phyloP scores from a whole-genome alignment of 2,888 invertebrate genomes.

The Caenorhabditis auriculariae region DNA sequence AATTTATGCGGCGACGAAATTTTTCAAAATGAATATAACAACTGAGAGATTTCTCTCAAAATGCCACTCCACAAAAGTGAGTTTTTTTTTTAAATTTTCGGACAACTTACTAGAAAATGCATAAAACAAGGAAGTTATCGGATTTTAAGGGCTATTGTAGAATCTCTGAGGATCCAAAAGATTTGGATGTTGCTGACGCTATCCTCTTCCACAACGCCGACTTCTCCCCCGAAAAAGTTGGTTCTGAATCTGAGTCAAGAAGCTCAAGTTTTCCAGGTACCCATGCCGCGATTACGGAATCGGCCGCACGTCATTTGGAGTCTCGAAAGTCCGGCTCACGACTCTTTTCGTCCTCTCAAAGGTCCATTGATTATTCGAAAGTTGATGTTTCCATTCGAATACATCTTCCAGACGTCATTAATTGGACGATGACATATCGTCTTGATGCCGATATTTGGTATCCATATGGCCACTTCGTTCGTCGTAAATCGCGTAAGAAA shows the following conservation, averaged over 20 bases:
- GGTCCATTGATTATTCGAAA: not conserved
- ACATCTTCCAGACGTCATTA: not conserved
- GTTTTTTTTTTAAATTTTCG: too few species aligned
- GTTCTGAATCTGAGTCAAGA: too few species aligned
- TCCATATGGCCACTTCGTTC: not conserved
- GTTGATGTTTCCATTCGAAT: too few species aligned
- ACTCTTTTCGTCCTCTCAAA: not conserved
- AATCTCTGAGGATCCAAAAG: slow-evolving; percentile 18
- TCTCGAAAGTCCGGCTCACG: not conserved
- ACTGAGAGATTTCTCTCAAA: slow-evolving; percentile 31
- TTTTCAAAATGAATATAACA: slow-evolving; percentile 37
- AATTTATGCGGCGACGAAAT: slow-evolving; percentile 41
- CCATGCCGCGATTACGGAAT: too few species aligned
- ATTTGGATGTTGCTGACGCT: slow-evolving; percentile 26
- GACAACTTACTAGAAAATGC: too few species aligned
- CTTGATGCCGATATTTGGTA: not conserved
- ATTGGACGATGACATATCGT: not conserved
- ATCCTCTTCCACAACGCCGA: slow-evolving; percentile 46
- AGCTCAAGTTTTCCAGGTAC: too few species aligned
- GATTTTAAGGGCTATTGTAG: slow-evolving; percentile 27
- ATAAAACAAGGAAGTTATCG: too few species aligned
- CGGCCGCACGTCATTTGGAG: not conserved
- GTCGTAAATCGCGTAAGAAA: too few species aligned
- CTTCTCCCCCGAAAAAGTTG: too few species aligned
- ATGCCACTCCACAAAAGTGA: slow-evolving; percentile 30